Evolutionary conservation across 2,797 vertebrate genomes (phyloP), one percentile per base, ranked within the genome.

Genomic region (Anabacerthia variegaticeps): DNA sequence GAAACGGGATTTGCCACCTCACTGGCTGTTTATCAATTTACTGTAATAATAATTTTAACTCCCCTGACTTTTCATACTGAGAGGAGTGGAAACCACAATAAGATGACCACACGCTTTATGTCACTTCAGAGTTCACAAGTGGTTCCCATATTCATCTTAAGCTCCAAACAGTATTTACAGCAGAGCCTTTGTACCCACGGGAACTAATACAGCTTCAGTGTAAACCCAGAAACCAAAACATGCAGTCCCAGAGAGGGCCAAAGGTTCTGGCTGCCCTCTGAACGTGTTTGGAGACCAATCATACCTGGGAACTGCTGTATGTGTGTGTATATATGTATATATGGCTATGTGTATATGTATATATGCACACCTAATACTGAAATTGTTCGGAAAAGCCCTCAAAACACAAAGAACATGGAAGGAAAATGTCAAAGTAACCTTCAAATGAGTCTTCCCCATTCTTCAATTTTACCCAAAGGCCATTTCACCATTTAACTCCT

Each of bases 241-340:
- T 3, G 27, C 63, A 34, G 32, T 6, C 24, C 52, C 51, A 65
- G 54, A 73, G 79, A 68, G 22, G 43, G 41, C 46, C 54, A 54
- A n/a, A 61, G 52, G 23, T 39, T 67, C 66, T 28, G 26, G 6
- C 9, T 79, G 52, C 48, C 41, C 63, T 28, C n/a, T 68, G 56
- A 39, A 36, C 9, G 13, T 10, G 54, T 37, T 13, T 77, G 36
- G 73, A 89, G 66, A 44, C 26, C 28, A 34, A 2, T 2, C 24
- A 20, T 1, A 56, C 26, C 43, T 73, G 41, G 76, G 36, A 34
- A 73, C 20, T 4, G 23, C 66, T 48, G 20, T 5, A 7, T 22
- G 4, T 7, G 6, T 20, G 1, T 12, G 17, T 36, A 4, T 20
- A 27, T 17, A 2, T 39, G 3, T 12, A 8, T 6, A 3, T 19